A percentile compares a stretch with the other conserved stretches of the same genome.
Evolutionary conservation across 53 echinoderm and acorn worm species (phyloP).

Genomic region (Luidia sarsii): DNA sequence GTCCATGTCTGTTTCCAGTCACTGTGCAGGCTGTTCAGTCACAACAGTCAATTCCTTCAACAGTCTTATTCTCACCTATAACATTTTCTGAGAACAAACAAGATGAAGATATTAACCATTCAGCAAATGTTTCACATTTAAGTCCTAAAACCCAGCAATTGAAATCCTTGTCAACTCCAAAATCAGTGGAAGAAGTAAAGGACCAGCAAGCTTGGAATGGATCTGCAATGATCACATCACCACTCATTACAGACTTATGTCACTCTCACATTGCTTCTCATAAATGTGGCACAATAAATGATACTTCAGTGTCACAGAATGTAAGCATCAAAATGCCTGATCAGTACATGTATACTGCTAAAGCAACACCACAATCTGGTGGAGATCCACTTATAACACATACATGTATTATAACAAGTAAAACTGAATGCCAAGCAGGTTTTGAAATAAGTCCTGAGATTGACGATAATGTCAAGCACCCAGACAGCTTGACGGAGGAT

Average conservation of each 20-base stretch:
- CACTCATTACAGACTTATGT: background rate
- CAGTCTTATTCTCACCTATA: conserved; percentile 27
- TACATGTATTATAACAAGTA: too few relatives aligned
- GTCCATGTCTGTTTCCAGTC: conserved; percentile 3
- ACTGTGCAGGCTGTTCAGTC: conserved; percentile 40
- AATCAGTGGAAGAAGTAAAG: background rate
- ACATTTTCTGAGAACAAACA: background rate
- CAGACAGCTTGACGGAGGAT: too few relatives aligned
- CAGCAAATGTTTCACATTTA: background rate
- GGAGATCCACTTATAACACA: too few relatives aligned
- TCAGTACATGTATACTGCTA: conserved; percentile 11
- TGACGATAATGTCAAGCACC: too few relatives aligned
- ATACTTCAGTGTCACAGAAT: background rate
- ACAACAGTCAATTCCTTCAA: conserved; percentile 4
- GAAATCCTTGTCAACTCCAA: background rate
- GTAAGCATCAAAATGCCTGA: conserved; percentile 7
- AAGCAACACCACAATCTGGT: background rate
- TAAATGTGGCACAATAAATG: background rate
- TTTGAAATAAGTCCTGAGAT: too few relatives aligned
- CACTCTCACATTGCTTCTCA: background rate
- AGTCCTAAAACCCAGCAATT: background rate
- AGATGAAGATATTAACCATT: background rate
- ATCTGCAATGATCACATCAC: background rate
- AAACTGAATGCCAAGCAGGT: too few relatives aligned
- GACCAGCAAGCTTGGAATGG: background rate